Base-by-base conservation (phyloP, 2,113 vertebrate species). In the Triplophysa tibetana region DNA sequence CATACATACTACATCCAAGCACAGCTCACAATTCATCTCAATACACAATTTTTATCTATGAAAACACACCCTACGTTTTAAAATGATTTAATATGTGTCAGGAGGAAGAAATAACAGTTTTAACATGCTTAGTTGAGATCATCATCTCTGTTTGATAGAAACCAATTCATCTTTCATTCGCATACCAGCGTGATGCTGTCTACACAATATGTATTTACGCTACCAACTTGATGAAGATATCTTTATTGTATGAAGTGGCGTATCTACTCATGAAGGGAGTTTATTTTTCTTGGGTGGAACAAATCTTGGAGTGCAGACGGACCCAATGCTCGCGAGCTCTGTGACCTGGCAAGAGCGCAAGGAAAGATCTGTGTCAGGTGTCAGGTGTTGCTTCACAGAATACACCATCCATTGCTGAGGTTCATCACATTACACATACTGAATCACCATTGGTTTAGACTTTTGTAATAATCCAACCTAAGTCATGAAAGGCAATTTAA, bases 81-180 rank as follows among this genome's bases (percentile, higher is more conserved):
- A 16, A 48, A 29, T 63, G 41, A 75, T 75, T 62, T 63, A 75
- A 76, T 75, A 70, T 72, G 67, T 64, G 76, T 80, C 33, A 66
- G 82, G 80, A 81, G 80, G 73, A 78, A 24, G 73, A 60, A 54
- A 33, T 26, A 6, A n/a, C 26, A 45, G 61, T 69, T 45, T 74
- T 61, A 58, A n/a, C 50, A 52, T 67, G 69, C 79, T 75, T 56
- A 54, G 75, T 81, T 80, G 68, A 43, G 75, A 82, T 83, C 77
- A 70, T 67, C 48, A 41, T 70, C 26, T 65, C 21, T 33, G 48
- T 19, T 48, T 24, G 45, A 78, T 24, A 78, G 52, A 75, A 60
- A 23, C 50, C 13, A 52, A 68, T 81, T 84, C 60, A 43, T 81
- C 24, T 63, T 67, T 54, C 16, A 66, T 75, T 50, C 68, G 63